Evolutionary conservation across 2,888 invertebrate species (phyloP).

Genomic region (Xestobium rufovillosum): DNA sequence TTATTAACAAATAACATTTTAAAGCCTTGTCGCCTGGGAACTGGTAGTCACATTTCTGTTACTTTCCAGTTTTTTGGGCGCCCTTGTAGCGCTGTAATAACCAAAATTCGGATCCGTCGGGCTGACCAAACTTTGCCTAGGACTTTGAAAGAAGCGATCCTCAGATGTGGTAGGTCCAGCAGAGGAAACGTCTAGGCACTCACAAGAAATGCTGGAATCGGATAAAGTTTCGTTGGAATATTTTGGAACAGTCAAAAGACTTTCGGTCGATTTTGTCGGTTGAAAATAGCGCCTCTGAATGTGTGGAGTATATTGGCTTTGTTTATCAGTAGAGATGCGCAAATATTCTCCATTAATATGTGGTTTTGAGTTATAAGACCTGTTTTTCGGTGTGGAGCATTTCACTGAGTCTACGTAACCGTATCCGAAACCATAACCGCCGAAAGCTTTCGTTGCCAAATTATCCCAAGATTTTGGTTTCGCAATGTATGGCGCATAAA

Average conservation of each 20-base stretch:
- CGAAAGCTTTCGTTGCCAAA: constrained; percentile 75
- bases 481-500: constrained; percentile 30
- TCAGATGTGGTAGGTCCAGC: constrained; percentile 30
- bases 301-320: constrained; percentile 45
- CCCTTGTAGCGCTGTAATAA: constrained; percentile 39
- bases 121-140: constrained; percentile 38
- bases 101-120: constrained; percentile 42
- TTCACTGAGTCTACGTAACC: constrained; percentile 64
- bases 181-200: constrained; percentile 50
- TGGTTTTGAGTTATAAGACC: constrained; percentile 40
- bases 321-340: constrained; percentile 22
- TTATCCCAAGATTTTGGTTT: constrained; percentile 91
- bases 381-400: constrained; percentile 32
- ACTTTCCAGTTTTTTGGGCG: constrained; percentile 46
- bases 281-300: constrained; percentile 46
- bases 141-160: constrained; percentile 38
- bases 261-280: constrained; percentile 76
- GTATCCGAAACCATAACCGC: constrained; percentile 81
- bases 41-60: constrained; percentile 52
- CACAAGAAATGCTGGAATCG: constrained; percentile 65
- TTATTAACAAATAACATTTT: no score
- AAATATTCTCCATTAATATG: constrained; percentile 28
- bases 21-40: constrained; percentile 65
- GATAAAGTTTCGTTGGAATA: constrained; percentile 48
- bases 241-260: constrained; percentile 60